A percentile compares a stretch with the other conserved stretches of the same genome.
phyloP scores from a whole-genome alignment of 2,113 vertebrate species.

The Gymnogyps californianus region DNA sequence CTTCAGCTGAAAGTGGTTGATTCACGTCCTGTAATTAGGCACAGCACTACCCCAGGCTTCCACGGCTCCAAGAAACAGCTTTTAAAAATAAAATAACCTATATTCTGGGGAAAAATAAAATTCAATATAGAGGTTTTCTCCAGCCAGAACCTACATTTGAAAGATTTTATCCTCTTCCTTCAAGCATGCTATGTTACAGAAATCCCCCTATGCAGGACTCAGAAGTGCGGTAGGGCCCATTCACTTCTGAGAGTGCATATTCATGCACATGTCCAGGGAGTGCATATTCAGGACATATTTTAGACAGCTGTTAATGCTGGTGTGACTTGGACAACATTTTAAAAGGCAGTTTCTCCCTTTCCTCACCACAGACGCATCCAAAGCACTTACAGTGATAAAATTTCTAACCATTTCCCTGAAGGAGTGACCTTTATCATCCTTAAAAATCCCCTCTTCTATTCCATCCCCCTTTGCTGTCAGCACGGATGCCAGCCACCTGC shows the following conservation, averaged over 20 bases:
- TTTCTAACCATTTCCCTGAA: neutral
- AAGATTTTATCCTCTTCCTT: neutral
- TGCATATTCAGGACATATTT: neutral
- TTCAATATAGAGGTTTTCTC: neutral
- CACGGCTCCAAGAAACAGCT: neutral
- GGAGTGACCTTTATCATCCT: neutral
- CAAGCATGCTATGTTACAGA: neutral
- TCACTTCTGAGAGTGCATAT: neutral
- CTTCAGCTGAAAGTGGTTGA: neutral
- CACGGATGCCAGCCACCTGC: accelerated
- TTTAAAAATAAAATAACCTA: neutral
- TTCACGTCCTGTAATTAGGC: neutral
- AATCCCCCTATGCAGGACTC: neutral
- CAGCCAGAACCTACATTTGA: neutral
- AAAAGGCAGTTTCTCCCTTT: neutral
- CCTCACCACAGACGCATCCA: neutral
- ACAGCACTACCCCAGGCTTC: neutral
- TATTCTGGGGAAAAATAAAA: neutral
- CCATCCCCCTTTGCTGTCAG: neutral
- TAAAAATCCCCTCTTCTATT: neutral
- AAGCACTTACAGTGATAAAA: neutral
- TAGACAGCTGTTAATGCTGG: neutral
- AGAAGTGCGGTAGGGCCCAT: neutral
- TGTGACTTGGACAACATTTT: neutral
- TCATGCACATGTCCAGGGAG: neutral